These are phyloP conservation scores for Petrolisthes cinctipes DNA, from an alignment of 2,888 invertebrate genomes.

Conservation along the genomic window DNA sequence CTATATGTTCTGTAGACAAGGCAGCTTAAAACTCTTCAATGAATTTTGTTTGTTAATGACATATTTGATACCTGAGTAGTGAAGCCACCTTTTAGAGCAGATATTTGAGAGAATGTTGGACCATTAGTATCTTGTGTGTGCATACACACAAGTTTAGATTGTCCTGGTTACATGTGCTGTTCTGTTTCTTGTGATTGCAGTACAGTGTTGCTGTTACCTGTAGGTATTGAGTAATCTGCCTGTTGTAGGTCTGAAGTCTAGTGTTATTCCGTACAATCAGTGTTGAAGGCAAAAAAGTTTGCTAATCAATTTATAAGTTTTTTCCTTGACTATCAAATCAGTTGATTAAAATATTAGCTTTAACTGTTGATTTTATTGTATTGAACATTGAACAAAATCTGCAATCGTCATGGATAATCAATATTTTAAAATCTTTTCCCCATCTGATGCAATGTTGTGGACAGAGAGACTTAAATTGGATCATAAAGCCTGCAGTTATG, in stretches of 20 bases:
- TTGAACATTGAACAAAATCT: background rate
- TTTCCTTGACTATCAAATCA: background rate
- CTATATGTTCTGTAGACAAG: background rate
- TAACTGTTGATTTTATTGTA: background rate
- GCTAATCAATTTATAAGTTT: background rate
- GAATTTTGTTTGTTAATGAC: background rate
- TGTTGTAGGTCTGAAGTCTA: conserved; percentile 6
- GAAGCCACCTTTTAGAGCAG: background rate
- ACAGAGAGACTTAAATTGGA: background rate
- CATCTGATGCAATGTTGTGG: background rate
- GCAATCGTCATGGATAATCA: conserved; percentile 3
- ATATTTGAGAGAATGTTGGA: background rate
- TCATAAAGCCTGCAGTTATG: too few species aligned
- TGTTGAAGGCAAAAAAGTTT: background rate
- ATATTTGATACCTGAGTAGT: background rate
- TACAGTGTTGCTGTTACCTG: background rate
- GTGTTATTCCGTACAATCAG: conserved; percentile 9
- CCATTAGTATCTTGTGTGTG: background rate
- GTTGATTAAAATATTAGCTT: background rate
- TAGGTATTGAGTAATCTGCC: background rate
- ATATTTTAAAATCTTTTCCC: background rate
- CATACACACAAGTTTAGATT: background rate
- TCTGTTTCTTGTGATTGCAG: background rate
- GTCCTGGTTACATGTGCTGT: background rate
- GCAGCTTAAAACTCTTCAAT: background rate